Base-by-base conservation (phyloP, 1,140 invertebrate genomes). In the Bilobella aurantiaca region DNA sequence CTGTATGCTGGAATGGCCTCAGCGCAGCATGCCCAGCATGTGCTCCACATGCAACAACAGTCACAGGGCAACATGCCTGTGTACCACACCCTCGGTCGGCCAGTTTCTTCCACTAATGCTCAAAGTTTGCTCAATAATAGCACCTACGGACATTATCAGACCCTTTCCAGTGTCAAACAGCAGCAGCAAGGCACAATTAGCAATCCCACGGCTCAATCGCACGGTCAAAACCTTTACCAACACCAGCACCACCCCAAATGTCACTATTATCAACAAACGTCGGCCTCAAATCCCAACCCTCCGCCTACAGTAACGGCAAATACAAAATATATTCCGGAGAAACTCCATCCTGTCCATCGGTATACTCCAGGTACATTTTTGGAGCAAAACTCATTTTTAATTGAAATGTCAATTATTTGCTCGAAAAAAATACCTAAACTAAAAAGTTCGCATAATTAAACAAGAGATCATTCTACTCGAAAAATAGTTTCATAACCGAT, bases 291-390 rank as follows among this genome's bases (percentile, higher is more conserved):
- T 31, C 18, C 63, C 21, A 37, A 21, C n/a, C 2, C 63, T 14
- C 25, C 29, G 23, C 30, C 29, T 14, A 32, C 49, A 25, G 62
- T 3, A 37, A 16, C 30, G 3, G 59, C 5, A 18, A 59, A 28
- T n/a, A 64, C 62, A 14, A 72, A 72, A 59, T 72, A 72, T 57
- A 69, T 69, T 58, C 71, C 70, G 2, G 70, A 72, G 57, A 73
- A 73, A 47, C 37, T 73, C 8, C 71, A 73, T 47, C 71, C 71
- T 16, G 69, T 70, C n/a, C 66, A 73, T 58, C 23, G 71, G 29
- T 73, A 73, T 29, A 73, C 71, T 23, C 71, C 71, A 56, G 71
- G 71, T 73, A 58, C n/a, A n/a, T n/a, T n/a, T n/a, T n/a, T n/a
- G n/a, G n/a, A n/a, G n/a, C n/a, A n/a, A n/a, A n/a, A n/a, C n/a